A percentile compares a stretch with the other conserved stretches of the same genome.
Evolutionary conservation across 1,140 invertebrate genomes (phyloP).

Genomic region (Coenobita brevimanus): DNA sequence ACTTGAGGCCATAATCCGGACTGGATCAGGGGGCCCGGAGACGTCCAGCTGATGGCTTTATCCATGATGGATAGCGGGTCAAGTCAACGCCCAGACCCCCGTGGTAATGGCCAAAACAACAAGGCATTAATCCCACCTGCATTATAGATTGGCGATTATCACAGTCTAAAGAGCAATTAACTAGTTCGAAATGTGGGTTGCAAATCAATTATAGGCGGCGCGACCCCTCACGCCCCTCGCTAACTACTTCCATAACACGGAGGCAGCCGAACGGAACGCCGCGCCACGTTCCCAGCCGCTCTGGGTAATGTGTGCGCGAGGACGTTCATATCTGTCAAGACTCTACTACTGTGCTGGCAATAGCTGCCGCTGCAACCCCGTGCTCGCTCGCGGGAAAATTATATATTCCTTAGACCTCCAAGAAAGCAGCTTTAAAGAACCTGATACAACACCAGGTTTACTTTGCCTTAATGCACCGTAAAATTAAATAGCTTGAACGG

Average conservation of each 20-base stretch:
- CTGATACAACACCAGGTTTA: too few relatives aligned
- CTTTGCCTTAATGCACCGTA: too few relatives aligned
- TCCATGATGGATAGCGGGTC: slow-evolving; percentile 49
- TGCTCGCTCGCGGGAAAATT: too few relatives aligned
- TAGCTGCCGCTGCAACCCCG: too few relatives aligned
- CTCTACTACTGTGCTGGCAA: too few relatives aligned
- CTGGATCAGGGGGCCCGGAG: not conserved
- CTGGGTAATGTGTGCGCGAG: too few relatives aligned
- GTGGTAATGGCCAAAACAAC: slow-evolving; percentile 46
- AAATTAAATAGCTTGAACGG: too few relatives aligned
- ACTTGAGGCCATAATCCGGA: slow-evolving; percentile 13
- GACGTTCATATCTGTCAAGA: too few relatives aligned
- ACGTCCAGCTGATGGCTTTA: slow-evolving; percentile 32
- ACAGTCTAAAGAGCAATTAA: slow-evolving; percentile 46
- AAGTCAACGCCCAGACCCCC: not conserved
- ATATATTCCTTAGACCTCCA: too few relatives aligned
- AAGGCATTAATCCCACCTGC: slow-evolving; percentile 49
- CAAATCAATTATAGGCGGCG: slow-evolving; percentile 44
- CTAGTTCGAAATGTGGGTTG: slow-evolving; percentile 50
- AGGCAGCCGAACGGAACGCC: too few relatives aligned
- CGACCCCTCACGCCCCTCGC: not conserved
- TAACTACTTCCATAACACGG: slow-evolving; percentile 16
- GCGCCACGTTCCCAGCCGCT: too few relatives aligned
- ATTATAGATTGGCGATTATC: slow-evolving; percentile 55
- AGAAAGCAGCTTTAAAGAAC: too few relatives aligned